These are phyloP conservation scores for Manis javanica DNA, from an alignment of 2,797 vertebrate genomes.

Conservation along the genomic window DNA sequence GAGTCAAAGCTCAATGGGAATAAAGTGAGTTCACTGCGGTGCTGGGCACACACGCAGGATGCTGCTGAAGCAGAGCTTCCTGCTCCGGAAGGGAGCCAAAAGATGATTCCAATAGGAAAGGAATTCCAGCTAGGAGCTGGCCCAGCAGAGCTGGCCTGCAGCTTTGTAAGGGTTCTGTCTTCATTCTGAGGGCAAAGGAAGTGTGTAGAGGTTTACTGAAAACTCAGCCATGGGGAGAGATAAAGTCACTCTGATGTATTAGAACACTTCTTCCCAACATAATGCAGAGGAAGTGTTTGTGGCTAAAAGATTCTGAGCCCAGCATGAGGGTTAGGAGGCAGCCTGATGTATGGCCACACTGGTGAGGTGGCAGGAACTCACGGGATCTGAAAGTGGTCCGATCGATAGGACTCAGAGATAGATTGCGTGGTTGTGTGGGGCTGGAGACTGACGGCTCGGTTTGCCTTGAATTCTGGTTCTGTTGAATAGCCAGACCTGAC, in stretches of 20 bases:
- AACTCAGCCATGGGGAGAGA: neutral
- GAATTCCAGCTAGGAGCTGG: neutral
- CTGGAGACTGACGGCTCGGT: fast-evolving
- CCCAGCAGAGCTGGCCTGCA: fast-evolving
- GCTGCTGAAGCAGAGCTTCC: neutral
- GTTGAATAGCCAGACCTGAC: neutral
- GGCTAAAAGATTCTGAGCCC: neutral
- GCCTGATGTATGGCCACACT: fast-evolving
- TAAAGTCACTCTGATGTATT: neutral
- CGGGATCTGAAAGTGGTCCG: neutral
- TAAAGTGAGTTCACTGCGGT: neutral
- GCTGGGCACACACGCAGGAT: neutral
- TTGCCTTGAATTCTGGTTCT: neutral
- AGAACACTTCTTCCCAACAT: neutral
- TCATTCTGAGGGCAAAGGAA: neutral
- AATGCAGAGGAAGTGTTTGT: neutral
- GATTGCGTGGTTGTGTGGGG: fast-evolving
- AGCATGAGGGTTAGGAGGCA: neutral
- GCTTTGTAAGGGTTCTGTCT: neutral
- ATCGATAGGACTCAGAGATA: neutral
- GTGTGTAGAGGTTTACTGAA: too few species aligned
- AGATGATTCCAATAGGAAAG: neutral
- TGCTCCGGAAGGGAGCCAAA: neutral
- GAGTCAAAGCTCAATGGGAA: neutral
- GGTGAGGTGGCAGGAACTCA: neutral